Conservation (phyloP, 2,888 invertebrate species). For the Ypsolopha scabrella region DNA sequence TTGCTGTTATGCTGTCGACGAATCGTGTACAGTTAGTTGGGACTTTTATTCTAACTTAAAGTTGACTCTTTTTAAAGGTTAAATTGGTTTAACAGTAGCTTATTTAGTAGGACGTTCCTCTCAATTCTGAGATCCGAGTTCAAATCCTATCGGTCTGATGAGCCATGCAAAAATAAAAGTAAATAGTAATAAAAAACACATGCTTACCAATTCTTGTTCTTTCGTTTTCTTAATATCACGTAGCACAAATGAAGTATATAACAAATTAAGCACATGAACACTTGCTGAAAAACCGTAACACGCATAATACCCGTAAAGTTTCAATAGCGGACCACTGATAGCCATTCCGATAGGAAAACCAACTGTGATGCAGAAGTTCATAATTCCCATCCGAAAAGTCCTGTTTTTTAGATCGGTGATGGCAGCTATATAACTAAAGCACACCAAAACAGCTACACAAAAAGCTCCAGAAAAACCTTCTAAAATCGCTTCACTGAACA, state of each 20-base stretch:
- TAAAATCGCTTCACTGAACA: constrained; percentile 79
- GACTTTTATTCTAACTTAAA: too few species aligned
- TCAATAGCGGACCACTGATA: constrained; percentile 79
- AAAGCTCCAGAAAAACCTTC: constrained; percentile 84
- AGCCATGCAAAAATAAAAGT: too few species aligned
- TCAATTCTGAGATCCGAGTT: too few species aligned
- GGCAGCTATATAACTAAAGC: constrained; percentile 86
- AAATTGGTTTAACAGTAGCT: too few species aligned
- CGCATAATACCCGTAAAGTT: constrained; percentile 81
- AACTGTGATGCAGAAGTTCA: constrained; percentile 86
- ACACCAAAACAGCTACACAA: constrained; percentile 84
- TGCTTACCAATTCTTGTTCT: constrained; percentile 40
- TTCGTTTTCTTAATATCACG: constrained; percentile 66
- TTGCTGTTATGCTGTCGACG: constrained; percentile 32
- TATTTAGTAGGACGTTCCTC: too few species aligned
- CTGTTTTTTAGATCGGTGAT: constrained; percentile 82
- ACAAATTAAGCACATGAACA: constrained; percentile 75
- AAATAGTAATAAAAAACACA: neutral
- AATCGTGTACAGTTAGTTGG: too few species aligned
- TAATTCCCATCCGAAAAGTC: constrained; percentile 85
- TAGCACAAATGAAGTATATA: constrained; percentile 75
- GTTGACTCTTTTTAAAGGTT: too few species aligned
- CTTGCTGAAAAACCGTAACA: constrained; percentile 76
- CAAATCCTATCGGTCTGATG: too few species aligned
- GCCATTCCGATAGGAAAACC: constrained; percentile 91